These are phyloP conservation scores for Geopemphigus sp. DNA, from an alignment of 1,140 invertebrate genomes.

Conservation along the genomic window DNA sequence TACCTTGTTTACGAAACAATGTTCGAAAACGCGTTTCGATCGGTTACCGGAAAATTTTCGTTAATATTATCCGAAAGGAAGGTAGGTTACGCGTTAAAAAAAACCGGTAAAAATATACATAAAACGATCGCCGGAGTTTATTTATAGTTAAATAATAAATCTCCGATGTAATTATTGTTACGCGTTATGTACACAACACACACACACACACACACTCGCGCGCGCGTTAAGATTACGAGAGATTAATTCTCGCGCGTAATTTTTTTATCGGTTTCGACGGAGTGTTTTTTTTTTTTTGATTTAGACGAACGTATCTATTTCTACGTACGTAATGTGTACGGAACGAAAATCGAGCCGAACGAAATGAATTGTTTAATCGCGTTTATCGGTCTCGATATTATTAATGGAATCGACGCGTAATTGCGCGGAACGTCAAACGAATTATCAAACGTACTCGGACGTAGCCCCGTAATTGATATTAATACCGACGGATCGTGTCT, in stretches of 20 bases:
- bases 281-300: neutral
- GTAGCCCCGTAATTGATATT: too few relatives aligned
- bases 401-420: too few relatives aligned
- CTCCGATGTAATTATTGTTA: neutral
- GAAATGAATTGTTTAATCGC: too few relatives aligned
- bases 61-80: neutral
- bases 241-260: neutral
- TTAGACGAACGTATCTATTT: too few relatives aligned
- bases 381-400: too few relatives aligned
- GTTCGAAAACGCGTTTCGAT: neutral
- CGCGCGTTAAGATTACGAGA: neutral
- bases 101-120: slow-evolving; percentile 1
- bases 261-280: neutral
- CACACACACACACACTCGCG: neutral
- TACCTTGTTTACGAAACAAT: neutral
- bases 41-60: slow-evolving; percentile 6
- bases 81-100: neutral
- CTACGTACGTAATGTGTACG: too few relatives aligned
- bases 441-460: too few relatives aligned
- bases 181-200: neutral
- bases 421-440: too few relatives aligned
- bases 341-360: too few relatives aligned
- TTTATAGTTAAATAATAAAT: slow-evolving; percentile 25
- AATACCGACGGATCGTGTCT: too few relatives aligned
- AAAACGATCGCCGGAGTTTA: neutral